phyloP scores from a whole-genome alignment of 2,113 vertebrate genomes.

The Pogonocichla stellata region DNA sequence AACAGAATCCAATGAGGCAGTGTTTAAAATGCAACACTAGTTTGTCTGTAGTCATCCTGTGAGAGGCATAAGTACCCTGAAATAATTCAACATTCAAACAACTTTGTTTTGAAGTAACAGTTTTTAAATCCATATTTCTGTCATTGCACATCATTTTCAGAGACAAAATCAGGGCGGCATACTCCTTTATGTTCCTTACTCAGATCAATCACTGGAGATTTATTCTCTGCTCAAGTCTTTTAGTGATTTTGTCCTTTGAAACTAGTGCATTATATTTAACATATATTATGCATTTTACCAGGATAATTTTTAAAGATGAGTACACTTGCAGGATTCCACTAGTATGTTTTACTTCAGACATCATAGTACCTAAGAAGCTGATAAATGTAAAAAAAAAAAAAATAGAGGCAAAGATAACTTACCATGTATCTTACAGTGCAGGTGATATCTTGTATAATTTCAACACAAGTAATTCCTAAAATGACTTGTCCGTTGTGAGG shows the following conservation, averaged over 20 bases:
- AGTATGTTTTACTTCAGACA: not conserved
- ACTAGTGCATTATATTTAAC: not conserved
- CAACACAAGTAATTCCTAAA: not conserved
- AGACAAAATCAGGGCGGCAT: not conserved
- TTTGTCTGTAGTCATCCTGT: not conserved
- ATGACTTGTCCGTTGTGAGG: not conserved
- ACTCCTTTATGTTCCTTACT: not conserved
- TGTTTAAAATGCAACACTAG: not conserved
- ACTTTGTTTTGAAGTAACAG: not conserved
- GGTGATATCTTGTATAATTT: not conserved
- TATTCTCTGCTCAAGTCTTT: not conserved
- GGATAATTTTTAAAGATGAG: not conserved
- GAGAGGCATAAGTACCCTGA: not conserved
- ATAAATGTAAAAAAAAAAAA: not conserved
- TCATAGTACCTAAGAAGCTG: not conserved
- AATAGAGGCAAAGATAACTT: not conserved
- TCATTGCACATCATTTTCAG: not conserved
- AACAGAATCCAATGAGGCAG: not conserved
- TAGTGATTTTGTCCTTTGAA: not conserved
- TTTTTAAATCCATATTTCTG: not conserved
- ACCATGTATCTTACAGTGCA: not conserved
- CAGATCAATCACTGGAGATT: not conserved
- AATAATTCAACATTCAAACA: not conserved
- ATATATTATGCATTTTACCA: not conserved
- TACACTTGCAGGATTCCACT: not conserved